These are phyloP conservation scores for Leucopsar rothschildi DNA, from an alignment of 2,113 vertebrate species.

Conservation along the genomic window DNA sequence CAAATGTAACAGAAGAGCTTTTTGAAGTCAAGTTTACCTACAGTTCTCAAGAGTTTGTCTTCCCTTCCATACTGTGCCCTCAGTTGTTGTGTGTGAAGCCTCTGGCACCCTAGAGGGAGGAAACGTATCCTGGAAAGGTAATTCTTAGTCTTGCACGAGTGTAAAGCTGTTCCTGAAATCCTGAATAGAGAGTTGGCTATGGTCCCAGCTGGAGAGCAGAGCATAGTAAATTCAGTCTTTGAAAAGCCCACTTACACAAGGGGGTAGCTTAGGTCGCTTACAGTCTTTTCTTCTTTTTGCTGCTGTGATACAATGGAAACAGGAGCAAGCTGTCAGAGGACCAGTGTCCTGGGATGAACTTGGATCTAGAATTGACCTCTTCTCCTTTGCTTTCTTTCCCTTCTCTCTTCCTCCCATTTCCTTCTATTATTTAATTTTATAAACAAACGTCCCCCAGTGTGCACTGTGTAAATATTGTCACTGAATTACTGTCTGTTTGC, in stretches of 20 bases:
- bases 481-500: constrained; percentile 79
- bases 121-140: neutral
- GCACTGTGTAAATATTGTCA: constrained; percentile 76
- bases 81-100: neutral
- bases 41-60: neutral
- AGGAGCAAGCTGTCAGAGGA: neutral
- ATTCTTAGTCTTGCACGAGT: neutral
- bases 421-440: constrained; percentile 73
- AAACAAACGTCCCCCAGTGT: constrained; percentile 59
- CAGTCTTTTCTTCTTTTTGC: neutral
- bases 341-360: neutral
- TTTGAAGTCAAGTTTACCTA: neutral
- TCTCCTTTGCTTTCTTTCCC: constrained; percentile 17
- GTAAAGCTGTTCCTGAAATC: neutral
- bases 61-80: neutral
- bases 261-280: neutral
- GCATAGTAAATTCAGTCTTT: neutral
- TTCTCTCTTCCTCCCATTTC: constrained; percentile 9
- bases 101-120: neutral
- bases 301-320: neutral
- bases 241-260: neutral
- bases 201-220: neutral
- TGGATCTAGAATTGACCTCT: neutral
- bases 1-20: neutral
- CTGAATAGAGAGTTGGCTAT: neutral